Conservation (phyloP, 2,113 vertebrate genomes). For the Paracanthobrama guichenoti region DNA sequence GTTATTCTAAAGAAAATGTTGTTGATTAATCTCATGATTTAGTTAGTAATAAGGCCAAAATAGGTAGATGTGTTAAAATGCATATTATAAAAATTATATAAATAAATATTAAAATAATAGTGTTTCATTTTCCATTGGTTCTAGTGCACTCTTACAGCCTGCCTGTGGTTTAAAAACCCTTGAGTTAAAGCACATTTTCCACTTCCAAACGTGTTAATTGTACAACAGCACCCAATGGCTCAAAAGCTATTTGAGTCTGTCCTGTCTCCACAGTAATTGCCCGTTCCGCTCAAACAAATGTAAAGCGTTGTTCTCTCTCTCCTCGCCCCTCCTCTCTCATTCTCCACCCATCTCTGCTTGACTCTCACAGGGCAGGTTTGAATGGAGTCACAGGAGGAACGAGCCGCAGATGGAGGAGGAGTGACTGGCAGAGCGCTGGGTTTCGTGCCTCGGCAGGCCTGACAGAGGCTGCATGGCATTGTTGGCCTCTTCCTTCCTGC, state of each 20-base stretch:
- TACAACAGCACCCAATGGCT: conserved; percentile 1
- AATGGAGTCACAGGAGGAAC: not conserved
- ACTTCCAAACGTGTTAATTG: no score
- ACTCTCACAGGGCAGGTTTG: conserved; percentile 18
- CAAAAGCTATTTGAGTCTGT: conserved; percentile 21
- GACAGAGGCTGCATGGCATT: conserved; percentile 9
- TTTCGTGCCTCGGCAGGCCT: conserved; percentile 51
- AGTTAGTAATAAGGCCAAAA: no score
- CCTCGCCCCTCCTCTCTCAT: not conserved
- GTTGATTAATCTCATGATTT: no score
- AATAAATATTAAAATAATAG: no score
- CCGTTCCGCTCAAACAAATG: conserved; percentile 15
- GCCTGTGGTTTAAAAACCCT: no score
- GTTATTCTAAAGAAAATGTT: no score
- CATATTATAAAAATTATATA: no score
- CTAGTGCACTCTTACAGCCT: no score
- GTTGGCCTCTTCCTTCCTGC: conserved; percentile 29
- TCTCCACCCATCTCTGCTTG: not conserved
- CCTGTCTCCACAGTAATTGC: conserved; percentile 4
- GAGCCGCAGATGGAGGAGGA: not conserved
- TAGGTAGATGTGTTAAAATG: no score
- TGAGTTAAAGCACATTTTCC: no score
- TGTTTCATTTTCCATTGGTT: no score
- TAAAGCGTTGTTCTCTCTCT: conserved; percentile 34
- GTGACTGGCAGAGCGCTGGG: not conserved